Percentiles rank a stretch among this genome's conserved stretches.
Conservation (phyloP, 1,140 invertebrate genomes). For the Phenacoccus solenopsis region DNA sequence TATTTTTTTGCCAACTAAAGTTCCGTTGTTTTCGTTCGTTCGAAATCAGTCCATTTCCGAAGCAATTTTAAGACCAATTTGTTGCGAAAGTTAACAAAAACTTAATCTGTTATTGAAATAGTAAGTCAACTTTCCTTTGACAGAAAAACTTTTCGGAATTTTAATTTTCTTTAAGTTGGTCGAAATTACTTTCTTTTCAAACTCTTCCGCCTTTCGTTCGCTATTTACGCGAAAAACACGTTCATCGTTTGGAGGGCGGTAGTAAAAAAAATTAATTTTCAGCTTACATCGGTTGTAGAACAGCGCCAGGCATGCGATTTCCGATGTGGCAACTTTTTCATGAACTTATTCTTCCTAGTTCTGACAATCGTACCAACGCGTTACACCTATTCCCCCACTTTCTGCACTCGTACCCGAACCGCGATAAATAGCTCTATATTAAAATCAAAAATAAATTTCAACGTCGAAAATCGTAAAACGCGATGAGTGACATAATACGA, state of each 20-base stretch:
- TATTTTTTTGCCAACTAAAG: background rate
- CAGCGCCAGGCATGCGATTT: too few relatives aligned
- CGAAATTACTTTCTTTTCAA: background rate
- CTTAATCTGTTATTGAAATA: slow-evolving; percentile 3
- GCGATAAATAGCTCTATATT: too few relatives aligned
- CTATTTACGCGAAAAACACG: background rate
- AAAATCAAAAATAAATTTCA: background rate
- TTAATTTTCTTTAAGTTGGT: background rate
- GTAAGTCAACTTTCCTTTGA: background rate
- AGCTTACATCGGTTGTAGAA: background rate
- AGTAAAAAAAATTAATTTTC: background rate
- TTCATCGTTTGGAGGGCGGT: background rate
- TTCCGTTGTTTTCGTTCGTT: background rate
- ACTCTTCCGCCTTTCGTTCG: background rate
- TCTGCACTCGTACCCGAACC: too few relatives aligned
- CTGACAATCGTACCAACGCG: too few relatives aligned
- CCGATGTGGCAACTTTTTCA: too few relatives aligned
- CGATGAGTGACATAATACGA: background rate
- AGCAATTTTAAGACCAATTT: background rate
- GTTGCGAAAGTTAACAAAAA: background rate
- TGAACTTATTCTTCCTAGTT: too few relatives aligned
- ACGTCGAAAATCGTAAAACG: background rate
- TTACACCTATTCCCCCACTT: too few relatives aligned
- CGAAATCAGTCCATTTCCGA: background rate
- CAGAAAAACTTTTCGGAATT: background rate